A percentile compares a stretch with the other conserved stretches of the same genome.
Evolutionary conservation across 2,888 invertebrate species (phyloP).

Genomic region (Isoperla grammatica): DNA sequence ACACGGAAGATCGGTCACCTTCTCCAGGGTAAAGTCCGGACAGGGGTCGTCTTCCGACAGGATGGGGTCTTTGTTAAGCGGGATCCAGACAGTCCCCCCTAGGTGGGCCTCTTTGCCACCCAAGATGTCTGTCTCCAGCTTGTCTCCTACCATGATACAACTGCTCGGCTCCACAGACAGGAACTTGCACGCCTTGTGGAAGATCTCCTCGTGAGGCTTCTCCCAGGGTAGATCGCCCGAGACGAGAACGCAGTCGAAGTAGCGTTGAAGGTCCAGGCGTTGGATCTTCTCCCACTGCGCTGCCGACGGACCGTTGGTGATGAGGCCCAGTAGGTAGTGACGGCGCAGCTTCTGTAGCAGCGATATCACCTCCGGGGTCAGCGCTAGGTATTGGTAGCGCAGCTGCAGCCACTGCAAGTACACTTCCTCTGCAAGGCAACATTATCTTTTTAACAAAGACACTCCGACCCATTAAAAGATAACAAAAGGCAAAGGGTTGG

Average conservation of each 20-base stretch:
- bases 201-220: constrained; percentile 78
- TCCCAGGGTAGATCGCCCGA: constrained; percentile 83
- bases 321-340: constrained; percentile 70
- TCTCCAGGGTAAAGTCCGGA: constrained; percentile 61
- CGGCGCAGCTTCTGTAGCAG: constrained; percentile 64
- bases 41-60: constrained; percentile 44
- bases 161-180: constrained; percentile 66
- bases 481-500: no score
- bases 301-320: constrained; percentile 80
- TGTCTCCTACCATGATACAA: constrained; percentile 85
- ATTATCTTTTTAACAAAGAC: no score
- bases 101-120: constrained; percentile 72
- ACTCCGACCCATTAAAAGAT: no score
- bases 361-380: constrained; percentile 61
- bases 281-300: constrained; percentile 87
- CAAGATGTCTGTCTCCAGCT: constrained; percentile 80
- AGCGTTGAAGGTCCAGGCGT: constrained; percentile 60
- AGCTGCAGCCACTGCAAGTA: constrained; percentile 73
- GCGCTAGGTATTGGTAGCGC: constrained; percentile 68
- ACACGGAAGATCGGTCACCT: constrained; percentile 57
- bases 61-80: constrained; percentile 45
- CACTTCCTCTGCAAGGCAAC: constrained; percentile 51
- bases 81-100: constrained; percentile 77
- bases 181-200: constrained; percentile 71
- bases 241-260: constrained; percentile 74